Percentiles rank a stretch among this genome's conserved stretches.
These are phyloP conservation scores for Hydrochoerus hydrochaeris DNA, from an alignment of 2,113 vertebrate genomes.

Conservation along the genomic window DNA sequence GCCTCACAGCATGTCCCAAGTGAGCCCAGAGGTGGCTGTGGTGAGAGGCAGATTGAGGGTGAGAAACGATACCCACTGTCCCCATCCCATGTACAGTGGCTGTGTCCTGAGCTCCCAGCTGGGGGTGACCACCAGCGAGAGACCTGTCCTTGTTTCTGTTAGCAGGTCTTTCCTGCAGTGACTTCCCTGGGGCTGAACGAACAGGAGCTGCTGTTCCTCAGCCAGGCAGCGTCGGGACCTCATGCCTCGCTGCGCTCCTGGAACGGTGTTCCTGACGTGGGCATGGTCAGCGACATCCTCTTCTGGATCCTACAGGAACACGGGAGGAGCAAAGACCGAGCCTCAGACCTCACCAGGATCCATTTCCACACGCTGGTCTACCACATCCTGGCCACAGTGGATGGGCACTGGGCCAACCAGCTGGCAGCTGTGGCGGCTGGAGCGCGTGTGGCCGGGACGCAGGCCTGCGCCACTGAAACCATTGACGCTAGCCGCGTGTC, in stretches of 20 bases:
- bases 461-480: constrained; percentile 91
- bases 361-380: constrained; percentile 98
- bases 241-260: constrained; percentile 91
- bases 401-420: constrained; percentile 96
- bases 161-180: constrained; percentile 98
- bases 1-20: background rate
- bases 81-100: background rate
- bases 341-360: constrained; percentile 93
- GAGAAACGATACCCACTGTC: no score
- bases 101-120: background rate
- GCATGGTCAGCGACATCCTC: constrained; percentile 95
- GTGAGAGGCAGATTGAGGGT: no score
- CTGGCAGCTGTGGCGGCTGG: constrained; percentile 93
- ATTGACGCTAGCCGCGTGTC: constrained; percentile 90
- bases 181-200: constrained; percentile 97
- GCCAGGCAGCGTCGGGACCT: constrained; percentile 92
- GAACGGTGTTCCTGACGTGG: constrained; percentile 92
- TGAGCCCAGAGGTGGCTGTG: background rate
- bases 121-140: background rate
- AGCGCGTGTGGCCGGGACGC: constrained; percentile 92
- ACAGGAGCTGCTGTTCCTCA: constrained; percentile 97
- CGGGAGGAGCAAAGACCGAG: constrained; percentile 84
- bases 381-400: constrained; percentile 94
- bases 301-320: constrained; percentile 95
- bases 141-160: constrained; percentile 86